A percentile compares a stretch with the other conserved stretches of the same genome.
Conservation (phyloP, 1,140 invertebrate species). For the Fragariocoptes setiger region DNA sequence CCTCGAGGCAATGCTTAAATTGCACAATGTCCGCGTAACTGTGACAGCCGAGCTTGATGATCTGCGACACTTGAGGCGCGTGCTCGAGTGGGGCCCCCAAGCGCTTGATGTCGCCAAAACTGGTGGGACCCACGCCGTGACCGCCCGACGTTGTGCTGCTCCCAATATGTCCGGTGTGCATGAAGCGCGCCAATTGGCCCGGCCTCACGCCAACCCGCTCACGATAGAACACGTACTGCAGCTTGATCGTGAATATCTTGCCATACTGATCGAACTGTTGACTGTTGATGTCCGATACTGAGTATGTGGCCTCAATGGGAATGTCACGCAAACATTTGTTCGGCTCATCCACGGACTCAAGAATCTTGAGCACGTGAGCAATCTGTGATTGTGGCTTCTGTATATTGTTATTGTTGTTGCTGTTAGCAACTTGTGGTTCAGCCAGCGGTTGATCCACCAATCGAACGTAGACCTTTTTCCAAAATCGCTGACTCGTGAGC, state of each 20-base stretch:
- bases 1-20: constrained; percentile 29
- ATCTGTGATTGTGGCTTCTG: constrained; percentile 11
- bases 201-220: constrained; percentile 80
- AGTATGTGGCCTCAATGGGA: constrained; percentile 13
- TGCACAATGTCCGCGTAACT: constrained; percentile 59
- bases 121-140: not conserved
- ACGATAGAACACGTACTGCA: constrained; percentile 94
- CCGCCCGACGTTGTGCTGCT: not conserved
- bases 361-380: constrained; percentile 12
- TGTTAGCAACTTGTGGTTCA: constrained; percentile 30
- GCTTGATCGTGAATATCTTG: constrained; percentile 92
- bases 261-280: constrained; percentile 94
- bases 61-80: constrained; percentile 71
- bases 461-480: constrained; percentile 81
- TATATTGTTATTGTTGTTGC: constrained; percentile 2
- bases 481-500: constrained; percentile 66
- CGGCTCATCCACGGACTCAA: constrained; percentile 13
- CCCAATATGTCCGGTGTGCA: not conserved
- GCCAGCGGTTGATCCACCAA: constrained; percentile 50
- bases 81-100: constrained; percentile 82
- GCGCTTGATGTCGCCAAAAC: not conserved
- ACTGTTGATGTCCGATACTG: constrained; percentile 30
- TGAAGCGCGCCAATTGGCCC: constrained; percentile 44
- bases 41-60: constrained; percentile 76
- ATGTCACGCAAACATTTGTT: constrained; percentile 14